phyloP scores from a whole-genome alignment of 1,140 invertebrate species.

The Macrotrachela quadricornifera region DNA sequence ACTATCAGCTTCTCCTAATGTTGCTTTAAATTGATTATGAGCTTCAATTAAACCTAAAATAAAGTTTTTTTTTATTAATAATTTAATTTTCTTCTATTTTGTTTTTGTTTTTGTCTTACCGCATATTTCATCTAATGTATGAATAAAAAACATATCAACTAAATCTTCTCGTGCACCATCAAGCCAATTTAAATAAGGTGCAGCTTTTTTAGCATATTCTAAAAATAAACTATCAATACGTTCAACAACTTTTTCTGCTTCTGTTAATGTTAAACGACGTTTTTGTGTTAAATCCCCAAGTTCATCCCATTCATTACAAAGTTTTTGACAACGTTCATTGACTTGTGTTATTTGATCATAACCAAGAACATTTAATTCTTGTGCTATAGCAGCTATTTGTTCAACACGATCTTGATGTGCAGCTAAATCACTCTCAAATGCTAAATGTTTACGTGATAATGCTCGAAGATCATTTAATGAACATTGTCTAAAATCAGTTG shows the following conservation, averaged over 20 bases:
- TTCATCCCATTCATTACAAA: constrained; percentile 36
- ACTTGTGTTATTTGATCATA: constrained; percentile 86
- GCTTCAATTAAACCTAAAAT: constrained; percentile 63
- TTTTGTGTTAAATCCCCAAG: constrained; percentile 5
- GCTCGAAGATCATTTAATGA: constrained; percentile 66
- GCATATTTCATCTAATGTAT: constrained; percentile 77
- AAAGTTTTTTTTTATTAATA: too few relatives aligned
- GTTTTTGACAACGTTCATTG: constrained; percentile 74
- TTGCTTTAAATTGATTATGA: constrained; percentile 82
- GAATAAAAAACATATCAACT: constrained; percentile 97
- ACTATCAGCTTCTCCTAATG: constrained; percentile 87
- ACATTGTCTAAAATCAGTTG: constrained; percentile 68
- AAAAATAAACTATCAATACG: constrained; percentile 92
- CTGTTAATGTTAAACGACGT: constrained; percentile 21
- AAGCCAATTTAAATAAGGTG: constrained; percentile 98
- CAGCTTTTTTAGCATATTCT: constrained; percentile 92
- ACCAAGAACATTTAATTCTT: constrained; percentile 85
- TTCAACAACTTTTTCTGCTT: constrained; percentile 84
- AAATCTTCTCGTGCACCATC: constrained; percentile 90
- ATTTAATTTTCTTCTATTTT: too few relatives aligned
- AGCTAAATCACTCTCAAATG: constrained; percentile 91
- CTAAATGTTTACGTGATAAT: constrained; percentile 99
- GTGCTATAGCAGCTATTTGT: constrained; percentile 94
- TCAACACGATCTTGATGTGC: constrained; percentile 88
- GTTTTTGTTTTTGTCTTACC: too few relatives aligned